Evolutionary conservation across 2,888 invertebrate genomes (phyloP), one percentile per base, ranked within the genome.

Genomic region (Dione vanillae): DNA sequence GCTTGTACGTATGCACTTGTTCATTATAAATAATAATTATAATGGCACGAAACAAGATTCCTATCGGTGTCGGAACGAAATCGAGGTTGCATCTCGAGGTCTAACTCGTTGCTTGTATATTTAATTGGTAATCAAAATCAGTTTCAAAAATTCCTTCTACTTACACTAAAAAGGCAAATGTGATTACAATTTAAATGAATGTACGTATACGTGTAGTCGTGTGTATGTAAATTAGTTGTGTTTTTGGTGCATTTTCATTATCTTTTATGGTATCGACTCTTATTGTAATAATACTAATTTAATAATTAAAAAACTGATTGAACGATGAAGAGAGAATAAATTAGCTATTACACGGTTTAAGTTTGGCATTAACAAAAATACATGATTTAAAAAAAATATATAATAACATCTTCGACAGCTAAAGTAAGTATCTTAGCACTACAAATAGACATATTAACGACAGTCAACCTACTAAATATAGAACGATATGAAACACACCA

Each of bases 41-140:
- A 71, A 72, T 76, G 75, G 74, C 79, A 76, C 72, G 65, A 78
- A 78, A 65, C 52, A 76, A 80, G 78, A 83, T 81, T 74, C 59
- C 69, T 79, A 82, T 81, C 80, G 74, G 69, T 67, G 75, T 75
- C 70, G 75, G 69, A 76, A 75, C 76, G 76, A 76, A 78, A 79
- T 77, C 76, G 74, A 77, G 76, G 78, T 79, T 78, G 65, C 54
- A 35, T 65, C 40, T 52, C 37, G 43, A 68, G 43, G 68, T 43
- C 68, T 67, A 70, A 68, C 65, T 73, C 71, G 61, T 61, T 69
- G 69, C 64, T 43, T 73, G 20, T 64, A 40, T 27, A 67, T 67
- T 65, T 73, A 73, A 71, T 67, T 69, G 61, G 20, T 12, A 12
- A 37, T 64, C 37, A 64, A 45, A 49, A 58, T 49, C 51, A 14